phyloP scores from a whole-genome alignment of 2,797 vertebrate species.

The Mormyrops attenuatus region DNA sequence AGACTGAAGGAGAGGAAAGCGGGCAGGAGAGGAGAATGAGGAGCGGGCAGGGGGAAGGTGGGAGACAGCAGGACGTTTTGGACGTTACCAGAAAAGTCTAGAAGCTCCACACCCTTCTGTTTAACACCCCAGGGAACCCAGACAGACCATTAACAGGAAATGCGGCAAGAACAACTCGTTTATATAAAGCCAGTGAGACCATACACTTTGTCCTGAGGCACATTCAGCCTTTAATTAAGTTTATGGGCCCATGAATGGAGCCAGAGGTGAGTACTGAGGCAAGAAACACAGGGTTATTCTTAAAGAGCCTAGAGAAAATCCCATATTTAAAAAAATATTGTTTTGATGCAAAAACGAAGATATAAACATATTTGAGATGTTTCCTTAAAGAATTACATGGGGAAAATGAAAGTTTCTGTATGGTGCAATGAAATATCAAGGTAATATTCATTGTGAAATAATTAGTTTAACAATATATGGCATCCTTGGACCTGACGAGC shows the following conservation, averaged over 20 bases:
- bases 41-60: not conserved
- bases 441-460: not conserved
- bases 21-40: constrained; percentile 3
- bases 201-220: not conserved
- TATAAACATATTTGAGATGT: not conserved
- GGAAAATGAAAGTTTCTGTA: not conserved
- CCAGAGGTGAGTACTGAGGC: not conserved
- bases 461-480: not conserved
- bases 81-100: not conserved
- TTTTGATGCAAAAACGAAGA: not conserved
- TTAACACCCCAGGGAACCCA: not conserved
- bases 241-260: not conserved
- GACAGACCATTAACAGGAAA: constrained; percentile 3
- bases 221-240: constrained; percentile 1
- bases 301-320: not conserved
- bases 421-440: not conserved
- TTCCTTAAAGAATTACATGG: not conserved
- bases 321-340: not conserved
- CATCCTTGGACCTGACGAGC: not conserved
- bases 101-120: not conserved
- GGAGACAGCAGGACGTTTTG: not conserved
- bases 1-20: constrained; percentile 42
- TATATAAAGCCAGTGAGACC: not conserved
- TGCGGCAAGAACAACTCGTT: not conserved
- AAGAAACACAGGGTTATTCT: not conserved